Percentiles rank a stretch among this genome's conserved stretches.
phyloP scores from a whole-genome alignment of 2,113 vertebrate species.

The Phalacrocorax brasilianus region DNA sequence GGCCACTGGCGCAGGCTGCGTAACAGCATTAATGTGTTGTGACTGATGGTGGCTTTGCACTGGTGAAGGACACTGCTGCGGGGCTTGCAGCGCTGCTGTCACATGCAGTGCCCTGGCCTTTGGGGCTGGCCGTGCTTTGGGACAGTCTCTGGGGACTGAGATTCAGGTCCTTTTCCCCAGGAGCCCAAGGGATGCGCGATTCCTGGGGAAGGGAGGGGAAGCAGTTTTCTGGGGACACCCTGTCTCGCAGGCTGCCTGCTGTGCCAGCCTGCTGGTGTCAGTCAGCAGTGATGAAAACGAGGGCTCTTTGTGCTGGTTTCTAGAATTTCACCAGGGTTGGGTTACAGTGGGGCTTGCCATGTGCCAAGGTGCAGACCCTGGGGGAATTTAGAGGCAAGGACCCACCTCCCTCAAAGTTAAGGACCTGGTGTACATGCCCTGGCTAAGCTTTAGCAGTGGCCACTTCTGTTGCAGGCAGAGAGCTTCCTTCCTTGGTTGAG shows the following conservation, averaged over 20 bases:
- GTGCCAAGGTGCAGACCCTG: fast-evolving
- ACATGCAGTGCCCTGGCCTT: neutral
- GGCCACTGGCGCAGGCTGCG: neutral
- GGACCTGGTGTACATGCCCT: neutral
- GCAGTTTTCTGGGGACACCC: fast-evolving
- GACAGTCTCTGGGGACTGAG: neutral
- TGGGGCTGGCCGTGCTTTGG: neutral
- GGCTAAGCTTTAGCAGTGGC: neutral
- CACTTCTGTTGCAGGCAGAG: neutral
- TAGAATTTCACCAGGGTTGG: neutral
- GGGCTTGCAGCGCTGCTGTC: neutral
- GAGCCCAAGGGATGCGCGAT: fast-evolving
- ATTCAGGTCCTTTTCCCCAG: neutral
- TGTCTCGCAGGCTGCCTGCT: neutral
- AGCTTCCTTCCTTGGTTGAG: neutral
- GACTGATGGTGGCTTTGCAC: neutral
- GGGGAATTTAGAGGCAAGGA: neutral
- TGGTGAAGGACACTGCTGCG: neutral
- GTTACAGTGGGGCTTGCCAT: neutral
- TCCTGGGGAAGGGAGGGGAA: neutral
- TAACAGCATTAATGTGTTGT: neutral
- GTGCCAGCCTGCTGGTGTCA: neutral
- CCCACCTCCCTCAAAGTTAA: neutral
- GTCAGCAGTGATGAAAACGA: neutral
- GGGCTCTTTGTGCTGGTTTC: neutral